A percentile compares a stretch with the other conserved stretches of the same genome.
phyloP scores from a whole-genome alignment of 2,888 invertebrate species.

The Hartigia nigra region DNA sequence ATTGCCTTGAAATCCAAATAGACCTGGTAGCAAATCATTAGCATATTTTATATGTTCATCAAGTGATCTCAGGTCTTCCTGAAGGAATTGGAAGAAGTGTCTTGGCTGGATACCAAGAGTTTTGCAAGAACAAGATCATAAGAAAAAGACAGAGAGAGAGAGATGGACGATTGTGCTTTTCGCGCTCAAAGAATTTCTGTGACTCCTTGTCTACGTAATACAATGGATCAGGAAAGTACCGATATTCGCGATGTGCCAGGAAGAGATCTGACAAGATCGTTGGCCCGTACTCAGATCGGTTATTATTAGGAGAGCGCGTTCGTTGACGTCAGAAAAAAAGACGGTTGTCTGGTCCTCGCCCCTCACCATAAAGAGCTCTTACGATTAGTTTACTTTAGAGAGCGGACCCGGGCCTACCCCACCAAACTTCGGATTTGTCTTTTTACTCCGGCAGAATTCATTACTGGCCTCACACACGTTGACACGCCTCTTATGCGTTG shows the following conservation, averaged over 20 bases:
- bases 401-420: constrained; percentile 53
- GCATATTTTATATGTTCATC: too few species aligned
- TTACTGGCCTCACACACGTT: constrained; percentile 28
- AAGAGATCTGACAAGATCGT: background rate
- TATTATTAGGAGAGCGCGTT: background rate
- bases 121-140: background rate
- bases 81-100: too few species aligned
- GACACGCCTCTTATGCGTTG: constrained; percentile 11
- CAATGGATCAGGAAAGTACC: background rate
- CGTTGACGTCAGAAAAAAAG: constrained; percentile 4
- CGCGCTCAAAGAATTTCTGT: background rate
- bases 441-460: constrained; percentile 26
- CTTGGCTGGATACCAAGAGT: background rate
- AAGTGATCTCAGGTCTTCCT: too few species aligned
- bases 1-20: background rate
- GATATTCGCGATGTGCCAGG: background rate
- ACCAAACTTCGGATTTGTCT: constrained; percentile 44
- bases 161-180: background rate
- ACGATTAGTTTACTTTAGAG: constrained; percentile 20
- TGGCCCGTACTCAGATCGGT: background rate
- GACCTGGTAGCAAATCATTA: too few species aligned
- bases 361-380: background rate
- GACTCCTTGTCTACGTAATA: background rate
- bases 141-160: background rate
- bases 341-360: background rate